Evolutionary conservation across 2,888 invertebrate species (phyloP).

Genomic region (Entomobrya multifasciata): DNA sequence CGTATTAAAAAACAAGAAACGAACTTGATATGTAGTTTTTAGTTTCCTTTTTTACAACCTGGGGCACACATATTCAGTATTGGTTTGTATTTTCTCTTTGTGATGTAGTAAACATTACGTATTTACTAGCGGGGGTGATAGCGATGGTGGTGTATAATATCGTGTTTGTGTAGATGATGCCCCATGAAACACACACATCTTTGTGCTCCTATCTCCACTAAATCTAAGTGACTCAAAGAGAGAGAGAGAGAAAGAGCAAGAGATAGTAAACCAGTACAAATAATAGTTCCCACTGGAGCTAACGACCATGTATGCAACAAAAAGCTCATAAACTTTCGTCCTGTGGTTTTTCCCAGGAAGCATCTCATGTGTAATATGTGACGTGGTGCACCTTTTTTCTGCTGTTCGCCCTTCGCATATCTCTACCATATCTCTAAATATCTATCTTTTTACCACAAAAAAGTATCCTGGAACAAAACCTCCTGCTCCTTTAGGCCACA

Average conservation of each 20-base stretch:
- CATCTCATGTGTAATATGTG: conserved; percentile 50
- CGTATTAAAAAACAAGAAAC: conserved; percentile 33
- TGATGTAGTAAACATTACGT: conserved; percentile 47
- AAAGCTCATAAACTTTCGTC: conserved; percentile 67
- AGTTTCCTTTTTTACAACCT: conserved; percentile 52
- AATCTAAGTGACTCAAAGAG: not conserved
- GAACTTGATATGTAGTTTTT: conserved; percentile 48
- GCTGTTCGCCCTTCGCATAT: not conserved
- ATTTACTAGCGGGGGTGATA: not conserved
- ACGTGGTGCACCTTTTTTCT: conserved; percentile 55
- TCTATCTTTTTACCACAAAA: conserved; percentile 22
- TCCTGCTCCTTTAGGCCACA: not conserved
- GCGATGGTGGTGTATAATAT: not conserved
- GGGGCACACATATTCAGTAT: conserved; percentile 49
- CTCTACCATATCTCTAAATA: not conserved
- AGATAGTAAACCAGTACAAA: conserved; percentile 60
- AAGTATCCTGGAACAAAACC: conserved; percentile 50
- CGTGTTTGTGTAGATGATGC: conserved; percentile 9
- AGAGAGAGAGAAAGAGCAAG: not conserved
- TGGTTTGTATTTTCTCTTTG: conserved; percentile 34
- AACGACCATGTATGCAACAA: conserved; percentile 66
- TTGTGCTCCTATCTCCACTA: conserved; percentile 25
- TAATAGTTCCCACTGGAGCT: conserved; percentile 74
- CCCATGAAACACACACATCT: conserved; percentile 40
- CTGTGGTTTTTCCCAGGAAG: conserved; percentile 69